Conservation (phyloP, 2,113 vertebrate genomes). For the Pseudonaja textilis region DNA sequence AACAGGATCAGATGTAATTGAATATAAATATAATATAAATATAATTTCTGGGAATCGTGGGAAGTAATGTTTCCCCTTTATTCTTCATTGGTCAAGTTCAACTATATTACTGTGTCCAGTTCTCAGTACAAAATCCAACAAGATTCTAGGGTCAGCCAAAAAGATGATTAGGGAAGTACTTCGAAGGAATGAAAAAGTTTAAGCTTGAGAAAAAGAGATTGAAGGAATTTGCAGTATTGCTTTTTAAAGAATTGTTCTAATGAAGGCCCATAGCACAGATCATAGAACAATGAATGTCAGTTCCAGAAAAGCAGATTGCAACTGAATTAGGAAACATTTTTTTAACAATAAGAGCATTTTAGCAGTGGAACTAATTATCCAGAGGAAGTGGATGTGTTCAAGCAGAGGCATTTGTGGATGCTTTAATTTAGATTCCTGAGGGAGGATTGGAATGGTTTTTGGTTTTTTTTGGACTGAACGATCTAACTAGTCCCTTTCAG, state of each 20-base stretch:
- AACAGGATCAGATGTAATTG: not conserved
- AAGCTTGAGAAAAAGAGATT: not conserved
- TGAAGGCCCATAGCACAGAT: not conserved
- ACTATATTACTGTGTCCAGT: not conserved
- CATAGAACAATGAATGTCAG: not conserved
- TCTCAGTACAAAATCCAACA: not conserved
- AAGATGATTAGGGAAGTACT: not conserved
- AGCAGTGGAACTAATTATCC: not conserved
- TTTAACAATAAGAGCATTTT: not conserved
- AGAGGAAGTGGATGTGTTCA: not conserved
- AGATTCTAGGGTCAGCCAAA: not conserved
- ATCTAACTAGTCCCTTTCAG: not conserved
- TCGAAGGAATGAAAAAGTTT: not conserved
- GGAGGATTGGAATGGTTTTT: too few species aligned
- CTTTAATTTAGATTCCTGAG: not conserved
- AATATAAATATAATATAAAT: not conserved
- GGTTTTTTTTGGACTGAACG: not conserved
- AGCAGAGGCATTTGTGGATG: not conserved
- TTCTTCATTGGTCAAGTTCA: not conserved
- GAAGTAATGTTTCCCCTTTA: not conserved
- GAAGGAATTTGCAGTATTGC: not conserved
- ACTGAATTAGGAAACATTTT: not conserved
- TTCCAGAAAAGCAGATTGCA: not conserved
- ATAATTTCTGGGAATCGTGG: not conserved
- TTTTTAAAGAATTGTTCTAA: not conserved